These are phyloP conservation scores for Brachypteracias leptosomus DNA, from an alignment of 2,113 vertebrate species.

Conservation along the genomic window DNA sequence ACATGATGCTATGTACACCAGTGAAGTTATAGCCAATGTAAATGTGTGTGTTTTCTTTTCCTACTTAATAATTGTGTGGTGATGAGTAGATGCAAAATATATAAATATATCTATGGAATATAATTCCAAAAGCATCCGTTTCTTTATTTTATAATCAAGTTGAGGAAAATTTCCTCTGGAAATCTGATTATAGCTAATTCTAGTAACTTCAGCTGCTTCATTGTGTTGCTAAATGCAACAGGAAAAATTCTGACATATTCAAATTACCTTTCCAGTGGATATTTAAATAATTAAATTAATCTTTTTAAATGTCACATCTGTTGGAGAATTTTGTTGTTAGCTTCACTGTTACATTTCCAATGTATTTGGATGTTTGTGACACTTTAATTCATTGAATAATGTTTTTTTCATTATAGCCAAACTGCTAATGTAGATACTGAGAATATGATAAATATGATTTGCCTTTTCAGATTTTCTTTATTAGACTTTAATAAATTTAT, in stretches of 20 bases:
- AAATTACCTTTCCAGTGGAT: constrained; percentile 7
- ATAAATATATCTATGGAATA: neutral
- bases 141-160: neutral
- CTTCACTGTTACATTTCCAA: neutral
- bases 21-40: neutral
- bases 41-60: neutral
- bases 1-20: neutral
- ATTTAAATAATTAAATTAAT: constrained; percentile 41
- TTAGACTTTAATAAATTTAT: neutral
- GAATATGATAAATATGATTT: neutral
- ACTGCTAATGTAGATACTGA: neutral
- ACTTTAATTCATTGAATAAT: neutral
- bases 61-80: neutral
- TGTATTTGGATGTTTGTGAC: neutral
- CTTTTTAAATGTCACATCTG: constrained; percentile 13
- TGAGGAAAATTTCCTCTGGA: neutral
- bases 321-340: neutral
- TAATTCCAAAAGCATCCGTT: neutral
- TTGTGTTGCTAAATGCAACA: neutral
- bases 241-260: neutral
- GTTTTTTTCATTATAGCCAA: neutral
- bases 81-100: neutral
- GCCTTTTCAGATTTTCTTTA: neutral
- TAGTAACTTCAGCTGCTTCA: neutral
- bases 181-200: neutral